phyloP scores from a whole-genome alignment of 2,113 vertebrate species.

The Scolopax mira region DNA sequence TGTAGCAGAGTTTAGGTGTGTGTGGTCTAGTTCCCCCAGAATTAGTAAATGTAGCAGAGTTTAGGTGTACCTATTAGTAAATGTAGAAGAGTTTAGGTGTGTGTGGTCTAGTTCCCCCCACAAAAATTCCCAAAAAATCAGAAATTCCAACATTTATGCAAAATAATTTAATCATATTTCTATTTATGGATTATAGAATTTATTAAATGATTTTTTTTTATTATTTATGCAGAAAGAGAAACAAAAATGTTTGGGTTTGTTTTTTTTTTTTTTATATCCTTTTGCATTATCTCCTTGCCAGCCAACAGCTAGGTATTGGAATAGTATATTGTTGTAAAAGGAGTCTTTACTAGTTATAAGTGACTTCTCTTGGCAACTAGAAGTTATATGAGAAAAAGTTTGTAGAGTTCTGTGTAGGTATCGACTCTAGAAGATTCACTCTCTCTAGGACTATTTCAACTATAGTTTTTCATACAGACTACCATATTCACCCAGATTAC shows the following conservation, averaged over 20 bases:
- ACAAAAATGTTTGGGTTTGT: fast-evolving
- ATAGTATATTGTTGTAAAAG: neutral
- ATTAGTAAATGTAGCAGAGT: no score
- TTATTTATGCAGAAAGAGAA: neutral
- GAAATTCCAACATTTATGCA: neutral
- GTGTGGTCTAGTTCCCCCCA: neutral
- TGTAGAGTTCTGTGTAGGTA: neutral
- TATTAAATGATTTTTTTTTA: neutral
- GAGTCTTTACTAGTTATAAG: neutral
- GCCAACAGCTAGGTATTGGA: neutral
- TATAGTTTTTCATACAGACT: neutral
- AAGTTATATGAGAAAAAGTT: neutral
- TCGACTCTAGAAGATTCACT: neutral
- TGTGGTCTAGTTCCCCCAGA: neutral
- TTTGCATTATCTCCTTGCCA: neutral
- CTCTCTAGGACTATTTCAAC: neutral
- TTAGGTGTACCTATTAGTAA: neutral
- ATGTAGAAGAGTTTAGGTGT: neutral
- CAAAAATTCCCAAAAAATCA: neutral
- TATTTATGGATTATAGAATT: neutral
- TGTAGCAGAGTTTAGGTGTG: neutral
- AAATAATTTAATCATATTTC: neutral
- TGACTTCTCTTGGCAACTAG: neutral
- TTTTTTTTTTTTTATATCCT: neutral
- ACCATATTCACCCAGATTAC: neutral